phyloP scores from a whole-genome alignment of 2,888 invertebrate species.

The Acronicta psi region DNA sequence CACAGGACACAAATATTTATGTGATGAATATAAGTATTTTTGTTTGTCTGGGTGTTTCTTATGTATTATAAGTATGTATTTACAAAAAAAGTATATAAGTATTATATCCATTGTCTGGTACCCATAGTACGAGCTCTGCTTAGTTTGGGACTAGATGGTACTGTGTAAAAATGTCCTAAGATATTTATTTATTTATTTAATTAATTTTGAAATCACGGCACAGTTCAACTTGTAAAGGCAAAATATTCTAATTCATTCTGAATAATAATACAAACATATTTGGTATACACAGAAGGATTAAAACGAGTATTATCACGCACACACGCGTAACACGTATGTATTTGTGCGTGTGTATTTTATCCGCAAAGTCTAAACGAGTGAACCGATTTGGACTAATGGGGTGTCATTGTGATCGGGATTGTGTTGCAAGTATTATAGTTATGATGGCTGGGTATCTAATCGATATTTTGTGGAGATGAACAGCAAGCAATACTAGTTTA shows the following conservation, averaged over 20 bases:
- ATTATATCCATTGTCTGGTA: too few species aligned
- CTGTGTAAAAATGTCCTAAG: too few species aligned
- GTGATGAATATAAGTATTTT: too few species aligned
- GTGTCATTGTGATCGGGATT: conserved; percentile 46
- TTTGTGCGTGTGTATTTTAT: conserved; percentile 22
- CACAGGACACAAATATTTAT: too few species aligned
- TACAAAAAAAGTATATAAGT: too few species aligned
- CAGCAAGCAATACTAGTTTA: neutral
- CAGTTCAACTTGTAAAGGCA: neutral
- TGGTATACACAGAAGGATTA: neutral
- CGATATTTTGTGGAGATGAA: conserved; percentile 12
- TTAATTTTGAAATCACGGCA: neutral
- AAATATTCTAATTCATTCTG: conserved; percentile 13
- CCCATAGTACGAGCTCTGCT: too few species aligned
- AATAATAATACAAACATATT: conserved; percentile 21
- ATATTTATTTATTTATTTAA: too few species aligned
- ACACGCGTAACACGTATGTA: neutral
- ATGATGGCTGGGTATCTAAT: conserved; percentile 16
- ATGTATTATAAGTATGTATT: too few species aligned
- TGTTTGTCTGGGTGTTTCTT: too few species aligned
- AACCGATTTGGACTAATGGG: conserved; percentile 49
- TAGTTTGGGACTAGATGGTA: too few species aligned
- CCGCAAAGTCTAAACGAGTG: conserved; percentile 35
- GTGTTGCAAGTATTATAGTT: conserved; percentile 32
- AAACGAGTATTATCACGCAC: conserved; percentile 5